A percentile compares a stretch with the other conserved stretches of the same genome.
Evolutionary conservation across 2,888 invertebrate species (phyloP).

Genomic region (Lasioglossum vierecki): DNA sequence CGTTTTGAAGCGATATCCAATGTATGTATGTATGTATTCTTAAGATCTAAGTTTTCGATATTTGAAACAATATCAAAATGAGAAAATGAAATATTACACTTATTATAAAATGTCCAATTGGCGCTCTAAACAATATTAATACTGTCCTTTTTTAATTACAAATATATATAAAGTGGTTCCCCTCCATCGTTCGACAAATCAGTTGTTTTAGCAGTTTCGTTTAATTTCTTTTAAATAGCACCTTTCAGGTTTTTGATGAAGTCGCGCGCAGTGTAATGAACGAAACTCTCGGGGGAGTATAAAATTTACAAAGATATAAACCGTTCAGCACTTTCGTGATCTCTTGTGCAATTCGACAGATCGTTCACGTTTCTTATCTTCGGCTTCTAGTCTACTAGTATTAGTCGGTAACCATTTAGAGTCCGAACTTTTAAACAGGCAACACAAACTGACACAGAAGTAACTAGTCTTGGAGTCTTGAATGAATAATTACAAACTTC

Average conservation of each 20-base stretch:
- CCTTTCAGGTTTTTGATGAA: constrained; percentile 7
- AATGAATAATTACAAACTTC: not conserved
- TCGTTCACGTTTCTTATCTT: not conserved
- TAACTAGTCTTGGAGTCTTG: not conserved
- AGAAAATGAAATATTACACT: constrained; percentile 43
- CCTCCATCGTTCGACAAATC: constrained; percentile 14
- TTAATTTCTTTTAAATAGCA: constrained; percentile 22
- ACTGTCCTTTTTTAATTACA: constrained; percentile 41
- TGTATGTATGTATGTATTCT: constrained; percentile 8
- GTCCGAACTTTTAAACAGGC: not conserved
- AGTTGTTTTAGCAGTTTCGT: constrained; percentile 3
- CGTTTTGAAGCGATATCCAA: constrained; percentile 21
- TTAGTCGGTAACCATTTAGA: not conserved
- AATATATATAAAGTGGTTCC: constrained; percentile 12
- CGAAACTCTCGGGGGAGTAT: constrained; percentile 19
- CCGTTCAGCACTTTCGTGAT: constrained; percentile 7
- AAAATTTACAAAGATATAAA: constrained; percentile 48
- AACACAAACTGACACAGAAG: constrained; percentile 1
- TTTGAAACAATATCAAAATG: constrained; percentile 28
- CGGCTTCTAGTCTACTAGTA: not conserved
- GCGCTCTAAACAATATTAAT: constrained; percentile 49
- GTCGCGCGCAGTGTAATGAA: constrained; percentile 8
- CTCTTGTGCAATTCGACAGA: not conserved
- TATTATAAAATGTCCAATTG: constrained; percentile 38
- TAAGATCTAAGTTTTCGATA: constrained; percentile 26